phyloP scores from a whole-genome alignment of 2,888 invertebrate species.

The Rotaria socialis region DNA sequence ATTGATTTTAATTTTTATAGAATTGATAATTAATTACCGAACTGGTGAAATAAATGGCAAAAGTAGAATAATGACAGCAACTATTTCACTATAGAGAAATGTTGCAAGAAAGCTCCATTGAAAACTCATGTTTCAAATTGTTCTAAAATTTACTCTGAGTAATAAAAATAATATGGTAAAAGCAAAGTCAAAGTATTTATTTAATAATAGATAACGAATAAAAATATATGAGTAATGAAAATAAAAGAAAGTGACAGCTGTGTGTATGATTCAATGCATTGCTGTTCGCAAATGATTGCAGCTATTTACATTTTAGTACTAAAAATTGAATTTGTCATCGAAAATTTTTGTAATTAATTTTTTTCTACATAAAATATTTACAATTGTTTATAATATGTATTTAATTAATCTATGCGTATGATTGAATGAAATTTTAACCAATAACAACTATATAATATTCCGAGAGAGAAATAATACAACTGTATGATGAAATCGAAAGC shows the following conservation, averaged over 20 bases:
- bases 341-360: not conserved
- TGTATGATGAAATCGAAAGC: too few species aligned
- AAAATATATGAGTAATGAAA: too few species aligned
- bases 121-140: constrained; percentile 73
- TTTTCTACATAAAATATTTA: not conserved
- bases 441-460: not conserved
- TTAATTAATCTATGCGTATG: not conserved
- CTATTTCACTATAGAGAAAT: constrained; percentile 86
- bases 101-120: constrained; percentile 95
- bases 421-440: not conserved
- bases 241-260: not conserved
- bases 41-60: constrained; percentile 80
- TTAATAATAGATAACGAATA: not conserved
- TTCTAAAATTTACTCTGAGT: too few species aligned
- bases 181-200: too few species aligned
- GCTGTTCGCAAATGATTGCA: not conserved
- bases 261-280: not conserved
- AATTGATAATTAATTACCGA: constrained; percentile 59
- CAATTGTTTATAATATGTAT: not conserved
- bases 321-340: not conserved
- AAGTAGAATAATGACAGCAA: constrained; percentile 75
- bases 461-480: too few species aligned
- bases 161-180: too few species aligned
- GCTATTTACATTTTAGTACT: not conserved
- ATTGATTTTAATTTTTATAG: not conserved